phyloP scores from a whole-genome alignment of 2,888 invertebrate species.

The Proisotoma minuta region DNA sequence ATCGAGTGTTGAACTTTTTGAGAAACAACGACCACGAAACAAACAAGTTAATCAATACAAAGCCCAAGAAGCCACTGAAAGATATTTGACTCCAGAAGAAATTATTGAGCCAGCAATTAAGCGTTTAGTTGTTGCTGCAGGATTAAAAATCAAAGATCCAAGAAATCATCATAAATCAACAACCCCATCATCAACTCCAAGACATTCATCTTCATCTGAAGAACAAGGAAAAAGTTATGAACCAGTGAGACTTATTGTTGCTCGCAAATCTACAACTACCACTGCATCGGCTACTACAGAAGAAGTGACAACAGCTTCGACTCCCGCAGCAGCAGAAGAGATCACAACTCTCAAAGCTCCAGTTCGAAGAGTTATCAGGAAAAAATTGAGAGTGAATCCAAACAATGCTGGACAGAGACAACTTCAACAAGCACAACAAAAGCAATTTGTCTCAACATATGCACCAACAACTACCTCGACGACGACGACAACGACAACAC shows the following conservation, averaged over 20 bases:
- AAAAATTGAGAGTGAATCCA: neutral
- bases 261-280: neutral
- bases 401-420: neutral
- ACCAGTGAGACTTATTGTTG: slow-evolving; percentile 4
- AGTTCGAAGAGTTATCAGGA: neutral
- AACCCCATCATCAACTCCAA: neutral
- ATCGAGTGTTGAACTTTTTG: neutral
- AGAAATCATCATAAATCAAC: neutral
- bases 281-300: neutral
- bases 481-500: neutral
- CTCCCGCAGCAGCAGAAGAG: slow-evolving; percentile 7
- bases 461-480: neutral
- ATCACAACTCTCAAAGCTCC: neutral
- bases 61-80: neutral
- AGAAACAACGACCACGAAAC: neutral
- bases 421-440: neutral
- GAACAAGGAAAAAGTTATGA: neutral
- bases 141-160: slow-evolving; percentile 11
- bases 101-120: neutral
- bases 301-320: neutral
- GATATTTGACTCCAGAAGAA: neutral
- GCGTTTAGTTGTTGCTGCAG: slow-evolving; percentile 1
- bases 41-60: neutral
- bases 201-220: neutral
- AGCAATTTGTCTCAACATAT: no score